Percentiles rank a stretch among this genome's conserved stretches.
Conservation (phyloP, 2,888 invertebrate genomes). For the Pterostichus madidus region DNA sequence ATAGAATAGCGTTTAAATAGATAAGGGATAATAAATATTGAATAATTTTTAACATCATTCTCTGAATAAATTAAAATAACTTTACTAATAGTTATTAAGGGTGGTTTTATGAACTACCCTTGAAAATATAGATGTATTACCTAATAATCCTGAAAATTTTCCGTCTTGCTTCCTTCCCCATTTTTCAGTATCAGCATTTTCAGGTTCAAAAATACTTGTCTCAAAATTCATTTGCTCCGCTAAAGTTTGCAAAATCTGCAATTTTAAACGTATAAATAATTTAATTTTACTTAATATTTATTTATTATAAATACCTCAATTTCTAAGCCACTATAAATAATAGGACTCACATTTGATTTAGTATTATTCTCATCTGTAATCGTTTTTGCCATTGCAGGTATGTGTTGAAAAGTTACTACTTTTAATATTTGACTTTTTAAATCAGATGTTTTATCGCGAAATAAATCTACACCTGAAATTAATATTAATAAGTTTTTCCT, state of each 20-base stretch:
- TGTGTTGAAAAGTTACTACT: constrained; percentile 84
- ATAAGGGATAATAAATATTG: no score
- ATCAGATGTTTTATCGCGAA: constrained; percentile 81
- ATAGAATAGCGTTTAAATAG: no score
- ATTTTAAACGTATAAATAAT: constrained; percentile 67
- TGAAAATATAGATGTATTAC: constrained; percentile 70
- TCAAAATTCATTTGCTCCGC: constrained; percentile 86
- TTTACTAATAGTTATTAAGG: no score
- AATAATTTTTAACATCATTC: no score
- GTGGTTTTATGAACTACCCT: no score
- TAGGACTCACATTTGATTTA: constrained; percentile 62
- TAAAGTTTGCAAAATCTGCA: constrained; percentile 84
- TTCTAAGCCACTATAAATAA: constrained; percentile 82
- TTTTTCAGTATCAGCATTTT: constrained; percentile 81
- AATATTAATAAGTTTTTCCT: no score
- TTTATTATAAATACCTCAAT: constrained; percentile 80
- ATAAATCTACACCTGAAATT: constrained; percentile 75
- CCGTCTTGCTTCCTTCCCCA: constrained; percentile 86
- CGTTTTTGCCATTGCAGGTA: constrained; percentile 79
- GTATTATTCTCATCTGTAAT: constrained; percentile 69
- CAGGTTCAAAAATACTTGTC: constrained; percentile 83
- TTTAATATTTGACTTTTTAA: constrained; percentile 81
- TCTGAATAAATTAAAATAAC: no score
- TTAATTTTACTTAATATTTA: no score
- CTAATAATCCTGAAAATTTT: constrained; percentile 85